A percentile compares a stretch with the other conserved stretches of the same genome.
These are phyloP conservation scores for Nyctibius grandis DNA, from an alignment of 2,797 vertebrate species.

Conservation along the genomic window DNA sequence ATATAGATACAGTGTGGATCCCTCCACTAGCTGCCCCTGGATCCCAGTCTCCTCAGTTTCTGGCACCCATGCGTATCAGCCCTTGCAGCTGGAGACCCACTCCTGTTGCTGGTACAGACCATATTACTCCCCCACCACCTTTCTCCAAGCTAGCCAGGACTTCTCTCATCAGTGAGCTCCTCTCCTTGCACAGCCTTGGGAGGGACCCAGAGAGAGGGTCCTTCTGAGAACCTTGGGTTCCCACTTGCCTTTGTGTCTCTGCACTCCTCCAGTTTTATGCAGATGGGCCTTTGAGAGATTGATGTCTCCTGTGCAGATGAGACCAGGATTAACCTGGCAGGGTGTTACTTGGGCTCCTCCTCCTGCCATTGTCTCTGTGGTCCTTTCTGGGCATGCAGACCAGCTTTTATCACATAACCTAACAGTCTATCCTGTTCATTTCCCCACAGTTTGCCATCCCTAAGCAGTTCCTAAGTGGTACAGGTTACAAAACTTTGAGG, in stretches of 20 bases:
- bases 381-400: accelerated
- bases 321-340: background rate
- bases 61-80: accelerated
- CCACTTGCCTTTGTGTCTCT: background rate
- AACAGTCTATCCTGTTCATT: background rate
- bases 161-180: background rate
- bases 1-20: background rate
- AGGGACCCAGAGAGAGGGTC: accelerated
- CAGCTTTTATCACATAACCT: background rate
- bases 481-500: background rate
- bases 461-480: background rate
- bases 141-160: background rate
- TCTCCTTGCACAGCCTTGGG: background rate
- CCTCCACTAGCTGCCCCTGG: background rate
- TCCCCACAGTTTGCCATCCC: background rate
- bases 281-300: too few species aligned
- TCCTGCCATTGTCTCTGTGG: background rate
- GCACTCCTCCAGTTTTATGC: background rate
- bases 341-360: background rate
- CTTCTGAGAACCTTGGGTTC: background rate
- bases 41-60: background rate
- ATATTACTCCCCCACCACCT: background rate
- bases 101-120: background rate
- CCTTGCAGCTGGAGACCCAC: background rate
- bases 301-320: background rate